These are phyloP conservation scores for Mus pahari DNA, from an alignment of 2,113 vertebrate genomes.

Conservation along the genomic window DNA sequence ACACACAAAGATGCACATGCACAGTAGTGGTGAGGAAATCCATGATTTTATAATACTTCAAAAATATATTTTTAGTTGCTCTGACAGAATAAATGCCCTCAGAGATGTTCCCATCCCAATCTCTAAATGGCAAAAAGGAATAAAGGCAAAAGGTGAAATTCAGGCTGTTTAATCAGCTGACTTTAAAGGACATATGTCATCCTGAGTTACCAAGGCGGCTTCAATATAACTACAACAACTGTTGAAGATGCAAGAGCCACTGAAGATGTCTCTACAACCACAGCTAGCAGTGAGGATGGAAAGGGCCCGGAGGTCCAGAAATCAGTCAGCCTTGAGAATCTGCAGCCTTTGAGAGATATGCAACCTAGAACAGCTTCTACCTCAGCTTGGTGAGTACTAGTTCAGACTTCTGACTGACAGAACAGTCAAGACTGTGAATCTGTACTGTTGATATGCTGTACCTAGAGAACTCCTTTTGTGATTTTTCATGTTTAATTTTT, in stretches of 20 bases:
- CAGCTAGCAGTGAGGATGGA: not conserved
- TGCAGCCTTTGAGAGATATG: not conserved
- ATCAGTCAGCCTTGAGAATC: not conserved
- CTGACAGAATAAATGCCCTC: not conserved
- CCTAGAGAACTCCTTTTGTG: not conserved
- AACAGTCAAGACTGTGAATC: not conserved
- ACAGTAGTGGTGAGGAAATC: not conserved
- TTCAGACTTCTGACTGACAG: not conserved
- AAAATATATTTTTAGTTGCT: not conserved
- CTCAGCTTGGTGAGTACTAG: not conserved
- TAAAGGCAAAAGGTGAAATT: not conserved
- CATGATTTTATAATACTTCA: not conserved
- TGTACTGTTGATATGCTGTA: not conserved
- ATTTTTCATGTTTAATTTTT: not conserved
- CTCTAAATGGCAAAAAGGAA: slow-evolving; percentile 2
- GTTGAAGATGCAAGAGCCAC: not conserved
- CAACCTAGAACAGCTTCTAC: not conserved
- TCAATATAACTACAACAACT: not conserved
- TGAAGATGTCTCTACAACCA: not conserved
- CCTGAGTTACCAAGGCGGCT: not conserved
- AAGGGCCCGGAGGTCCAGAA: not conserved
- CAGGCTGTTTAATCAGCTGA: not conserved
- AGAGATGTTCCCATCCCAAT: not conserved
- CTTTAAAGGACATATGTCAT: not conserved
- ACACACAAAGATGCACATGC: not conserved